Evolutionary conservation across 1,140 invertebrate genomes (phyloP).

Genomic region (Prorops nasuta): DNA sequence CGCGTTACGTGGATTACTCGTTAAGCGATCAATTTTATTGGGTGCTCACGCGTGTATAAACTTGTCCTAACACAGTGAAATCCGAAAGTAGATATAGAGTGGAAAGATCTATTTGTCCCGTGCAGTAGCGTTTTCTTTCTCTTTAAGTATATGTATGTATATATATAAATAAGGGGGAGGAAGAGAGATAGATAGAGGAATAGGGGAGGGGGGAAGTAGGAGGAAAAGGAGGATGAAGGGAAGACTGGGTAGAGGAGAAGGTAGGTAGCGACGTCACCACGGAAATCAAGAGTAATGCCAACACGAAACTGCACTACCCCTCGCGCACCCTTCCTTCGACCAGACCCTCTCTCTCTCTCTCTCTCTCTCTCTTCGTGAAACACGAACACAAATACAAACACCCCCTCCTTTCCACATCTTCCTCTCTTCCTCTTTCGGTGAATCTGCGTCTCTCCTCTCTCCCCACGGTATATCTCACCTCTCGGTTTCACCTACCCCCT

Average conservation of each 20-base stretch:
- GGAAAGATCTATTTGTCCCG: too few species aligned
- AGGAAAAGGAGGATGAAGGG: conserved; percentile 11
- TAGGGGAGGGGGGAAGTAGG: conserved; percentile 14
- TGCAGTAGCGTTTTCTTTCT: too few species aligned
- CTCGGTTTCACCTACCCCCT: conserved; percentile 42
- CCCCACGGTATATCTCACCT: conserved; percentile 35
- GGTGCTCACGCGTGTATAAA: too few species aligned
- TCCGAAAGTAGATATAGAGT: too few species aligned
- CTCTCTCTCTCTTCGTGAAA: conserved; percentile 26
- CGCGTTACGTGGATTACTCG: too few species aligned
- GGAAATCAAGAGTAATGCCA: conserved; percentile 59
- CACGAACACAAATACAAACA: conserved; percentile 13
- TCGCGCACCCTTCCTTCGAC: conserved; percentile 41
- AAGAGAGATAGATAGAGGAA: conserved; percentile 2
- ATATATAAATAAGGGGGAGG: too few species aligned
- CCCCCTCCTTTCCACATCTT: conserved; percentile 30
- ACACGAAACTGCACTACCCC: conserved; percentile 59
- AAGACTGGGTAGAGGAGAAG: conserved; percentile 24
- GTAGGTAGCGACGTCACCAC: conserved; percentile 52
- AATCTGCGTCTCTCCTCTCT: conserved; percentile 26
- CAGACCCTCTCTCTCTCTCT: conserved; percentile 23
- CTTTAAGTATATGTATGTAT: too few species aligned
- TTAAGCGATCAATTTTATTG: too few species aligned
- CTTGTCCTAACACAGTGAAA: too few species aligned
- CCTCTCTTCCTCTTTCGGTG: conserved; percentile 24